Evolutionary conservation across 1,140 invertebrate genomes (phyloP).

Genomic region (Formica selysi): DNA sequence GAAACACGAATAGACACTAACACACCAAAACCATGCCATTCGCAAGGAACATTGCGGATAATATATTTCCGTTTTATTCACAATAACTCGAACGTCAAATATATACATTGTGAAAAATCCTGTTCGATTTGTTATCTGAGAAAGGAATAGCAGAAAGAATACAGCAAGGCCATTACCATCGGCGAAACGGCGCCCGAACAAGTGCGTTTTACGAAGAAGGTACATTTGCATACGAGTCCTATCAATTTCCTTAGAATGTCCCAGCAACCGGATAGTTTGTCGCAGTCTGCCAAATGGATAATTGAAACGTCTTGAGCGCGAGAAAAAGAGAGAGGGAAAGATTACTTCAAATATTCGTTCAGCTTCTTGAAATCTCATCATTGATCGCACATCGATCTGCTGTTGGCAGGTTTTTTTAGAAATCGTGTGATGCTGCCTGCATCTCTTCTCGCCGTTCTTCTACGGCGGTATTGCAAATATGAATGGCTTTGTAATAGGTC

Average conservation of each 20-base stretch:
- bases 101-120: conserved; percentile 45
- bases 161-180: conserved; percentile 23
- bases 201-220: conserved; percentile 11
- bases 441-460: conserved; percentile 88
- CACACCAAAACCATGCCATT: neutral
- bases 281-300: conserved; percentile 61
- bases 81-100: conserved; percentile 47
- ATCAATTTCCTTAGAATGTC: conserved; percentile 61
- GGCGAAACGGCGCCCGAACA: conserved; percentile 31
- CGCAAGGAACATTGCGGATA: conserved; percentile 29
- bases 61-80: conserved; percentile 48
- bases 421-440: conserved; percentile 56
- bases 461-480: conserved; percentile 97
- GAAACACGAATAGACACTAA: neutral
- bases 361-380: conserved; percentile 95
- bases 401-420: conserved; percentile 81
- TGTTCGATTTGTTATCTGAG: conserved; percentile 48
- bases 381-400: conserved; percentile 91
- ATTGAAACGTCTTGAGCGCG: conserved; percentile 50
- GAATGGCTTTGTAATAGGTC: conserved; percentile 95
- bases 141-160: neutral
- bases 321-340: conserved; percentile 41
- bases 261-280: neutral
- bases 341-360: conserved; percentile 89
- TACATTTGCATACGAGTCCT: conserved; percentile 55